Conservation (phyloP, 2,888 invertebrate genomes). For the Mechanitis mazaeus region DNA sequence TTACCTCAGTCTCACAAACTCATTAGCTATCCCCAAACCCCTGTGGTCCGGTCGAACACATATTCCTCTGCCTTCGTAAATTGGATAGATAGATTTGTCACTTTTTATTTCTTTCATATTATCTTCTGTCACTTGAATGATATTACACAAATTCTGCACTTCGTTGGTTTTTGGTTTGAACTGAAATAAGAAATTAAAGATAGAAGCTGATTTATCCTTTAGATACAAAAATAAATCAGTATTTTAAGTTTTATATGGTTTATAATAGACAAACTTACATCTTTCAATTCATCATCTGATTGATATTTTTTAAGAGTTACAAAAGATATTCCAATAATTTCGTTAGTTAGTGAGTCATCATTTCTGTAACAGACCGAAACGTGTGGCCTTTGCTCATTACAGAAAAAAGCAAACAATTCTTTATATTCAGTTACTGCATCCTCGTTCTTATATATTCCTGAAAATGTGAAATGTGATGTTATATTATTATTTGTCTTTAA, state of each 20-base stretch:
- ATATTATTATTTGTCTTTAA: not conserved
- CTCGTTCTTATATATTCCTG: slow-evolving; percentile 36
- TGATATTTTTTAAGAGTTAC: slow-evolving; percentile 24
- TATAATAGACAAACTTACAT: not conserved
- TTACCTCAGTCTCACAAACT: slow-evolving; percentile 35
- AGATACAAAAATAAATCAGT: not conserved
- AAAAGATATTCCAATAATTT: slow-evolving; percentile 40
- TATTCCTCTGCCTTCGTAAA: slow-evolving; percentile 34
- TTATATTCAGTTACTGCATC: slow-evolving; percentile 37
- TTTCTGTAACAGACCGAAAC: slow-evolving; percentile 43
- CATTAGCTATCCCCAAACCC: slow-evolving; percentile 34
- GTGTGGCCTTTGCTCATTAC: slow-evolving; percentile 23
- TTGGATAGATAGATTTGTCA: slow-evolving; percentile 19
- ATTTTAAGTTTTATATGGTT: slow-evolving; percentile 19
- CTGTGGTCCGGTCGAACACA: slow-evolving; percentile 35
- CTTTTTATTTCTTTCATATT: slow-evolving; percentile 15
- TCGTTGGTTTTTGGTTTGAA: slow-evolving; percentile 34
- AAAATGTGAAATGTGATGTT: not conserved
- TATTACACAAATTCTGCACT: slow-evolving; percentile 33
- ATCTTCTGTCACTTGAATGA: slow-evolving; percentile 28
- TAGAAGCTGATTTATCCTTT: too few relatives aligned
- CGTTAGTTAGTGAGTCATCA: slow-evolving; percentile 28
- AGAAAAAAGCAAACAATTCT: slow-evolving; percentile 17
- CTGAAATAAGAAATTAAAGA: slow-evolving; percentile 4
- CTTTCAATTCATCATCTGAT: slow-evolving; percentile 24